Evolutionary conservation across 2,888 invertebrate species (phyloP).

Genomic region (Mimumesa dahlbomi): DNA sequence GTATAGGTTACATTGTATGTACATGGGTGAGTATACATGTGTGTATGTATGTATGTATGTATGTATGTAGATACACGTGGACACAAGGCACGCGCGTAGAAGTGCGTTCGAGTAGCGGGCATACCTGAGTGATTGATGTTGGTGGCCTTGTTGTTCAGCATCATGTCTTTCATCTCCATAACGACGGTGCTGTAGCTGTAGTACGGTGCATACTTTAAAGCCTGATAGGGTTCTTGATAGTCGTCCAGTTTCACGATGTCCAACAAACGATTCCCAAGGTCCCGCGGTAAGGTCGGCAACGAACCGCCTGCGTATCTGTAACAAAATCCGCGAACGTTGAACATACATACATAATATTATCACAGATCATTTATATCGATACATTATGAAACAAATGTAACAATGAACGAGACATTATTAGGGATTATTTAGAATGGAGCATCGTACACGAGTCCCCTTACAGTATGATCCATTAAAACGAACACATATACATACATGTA

Average conservation of each 20-base stretch:
- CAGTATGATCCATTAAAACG: neutral
- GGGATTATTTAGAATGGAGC: too few relatives aligned
- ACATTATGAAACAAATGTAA: too few relatives aligned
- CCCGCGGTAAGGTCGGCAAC: conserved; percentile 77
- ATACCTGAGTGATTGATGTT: conserved; percentile 77
- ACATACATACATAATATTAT: too few relatives aligned
- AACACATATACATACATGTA: too few relatives aligned
- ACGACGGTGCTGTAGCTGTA: conserved; percentile 89
- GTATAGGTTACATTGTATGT: neutral
- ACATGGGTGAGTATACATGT: neutral
- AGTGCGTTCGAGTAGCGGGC: conserved; percentile 39
- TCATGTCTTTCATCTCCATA: conserved; percentile 88
- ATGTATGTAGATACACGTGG: conserved; percentile 2
- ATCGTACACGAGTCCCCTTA: neutral
- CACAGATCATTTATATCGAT: too few relatives aligned
- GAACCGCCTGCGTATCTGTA: conserved; percentile 78
- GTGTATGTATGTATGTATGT: conserved; percentile 2
- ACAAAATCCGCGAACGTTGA: too few relatives aligned
- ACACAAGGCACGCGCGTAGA: conserved; percentile 17
- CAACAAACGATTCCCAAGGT: conserved; percentile 82
- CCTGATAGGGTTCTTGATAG: conserved; percentile 91
- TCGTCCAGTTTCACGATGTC: conserved; percentile 86
- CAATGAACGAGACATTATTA: too few relatives aligned
- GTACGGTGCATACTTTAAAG: conserved; percentile 88
- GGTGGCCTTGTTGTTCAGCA: conserved; percentile 80